phyloP scores from a whole-genome alignment of 2,888 invertebrate genomes.

The Napeogenes sylphis region DNA sequence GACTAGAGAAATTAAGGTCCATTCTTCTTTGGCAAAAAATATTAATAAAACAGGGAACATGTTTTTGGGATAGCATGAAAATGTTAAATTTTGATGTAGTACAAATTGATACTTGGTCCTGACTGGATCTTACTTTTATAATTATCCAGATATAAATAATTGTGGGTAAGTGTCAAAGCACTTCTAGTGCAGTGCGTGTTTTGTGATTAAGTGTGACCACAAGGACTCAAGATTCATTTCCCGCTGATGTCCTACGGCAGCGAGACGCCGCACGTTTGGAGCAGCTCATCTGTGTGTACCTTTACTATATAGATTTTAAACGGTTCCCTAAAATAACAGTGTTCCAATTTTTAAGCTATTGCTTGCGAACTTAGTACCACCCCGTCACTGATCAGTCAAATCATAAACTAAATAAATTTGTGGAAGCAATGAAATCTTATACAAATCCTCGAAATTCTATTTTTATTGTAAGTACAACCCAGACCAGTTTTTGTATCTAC shows the following conservation, averaged over 20 bases:
- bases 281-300: constrained; percentile 64
- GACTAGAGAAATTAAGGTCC: constrained; percentile 2
- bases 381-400: too few species aligned
- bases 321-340: too few species aligned
- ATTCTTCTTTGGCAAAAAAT: constrained; percentile 29
- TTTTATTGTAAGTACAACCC: too few species aligned
- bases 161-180: constrained; percentile 28
- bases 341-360: neutral
- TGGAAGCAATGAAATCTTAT: too few species aligned
- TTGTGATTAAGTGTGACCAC: constrained; percentile 31
- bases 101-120: constrained; percentile 36
- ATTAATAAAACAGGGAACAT: constrained; percentile 56
- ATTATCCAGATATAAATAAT: constrained; percentile 40
- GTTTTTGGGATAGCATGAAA: constrained; percentile 45
- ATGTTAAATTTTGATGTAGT: constrained; percentile 67
- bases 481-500: too few species aligned
- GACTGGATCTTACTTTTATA: constrained; percentile 21
- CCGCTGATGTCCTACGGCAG: constrained; percentile 77
- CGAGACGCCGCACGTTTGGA: constrained; percentile 76
- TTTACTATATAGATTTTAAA: neutral
- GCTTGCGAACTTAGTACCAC: too few species aligned
- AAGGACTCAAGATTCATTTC: constrained; percentile 75
- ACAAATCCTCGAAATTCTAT: too few species aligned
- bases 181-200: constrained; percentile 26
- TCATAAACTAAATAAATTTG: too few species aligned